A percentile compares a stretch with the other conserved stretches of the same genome.
Evolutionary conservation across 2,797 vertebrate genomes (phyloP).

Genomic region (Anabacerthia variegaticeps): DNA sequence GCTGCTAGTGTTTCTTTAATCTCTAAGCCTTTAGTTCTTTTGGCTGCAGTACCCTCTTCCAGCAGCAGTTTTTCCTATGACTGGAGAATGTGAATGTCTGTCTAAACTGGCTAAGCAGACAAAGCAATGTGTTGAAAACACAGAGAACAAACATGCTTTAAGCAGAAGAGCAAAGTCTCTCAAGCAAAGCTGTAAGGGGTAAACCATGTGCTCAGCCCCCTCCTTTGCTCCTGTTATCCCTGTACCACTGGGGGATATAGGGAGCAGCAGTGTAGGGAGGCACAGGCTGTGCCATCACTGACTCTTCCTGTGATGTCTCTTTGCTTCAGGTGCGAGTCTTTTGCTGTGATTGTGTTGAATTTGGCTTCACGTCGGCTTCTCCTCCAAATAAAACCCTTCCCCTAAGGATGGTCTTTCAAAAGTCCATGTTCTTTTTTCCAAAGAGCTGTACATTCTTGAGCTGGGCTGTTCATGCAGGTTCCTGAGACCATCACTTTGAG

Average conservation of each 20-base stretch:
- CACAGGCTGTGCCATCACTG: rapidly evolving
- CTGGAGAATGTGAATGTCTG: not conserved
- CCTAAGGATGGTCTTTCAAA: not conserved
- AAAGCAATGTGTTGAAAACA: not conserved
- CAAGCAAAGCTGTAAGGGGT: not conserved
- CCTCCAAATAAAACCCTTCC: not conserved
- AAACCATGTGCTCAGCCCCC: not conserved
- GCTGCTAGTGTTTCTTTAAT: not conserved
- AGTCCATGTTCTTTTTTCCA: not conserved
- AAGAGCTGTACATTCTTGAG: not conserved
- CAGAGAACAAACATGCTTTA: not conserved
- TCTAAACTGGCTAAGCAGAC: not conserved
- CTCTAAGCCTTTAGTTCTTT: not conserved
- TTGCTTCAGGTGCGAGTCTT: not conserved
- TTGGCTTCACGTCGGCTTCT: not conserved
- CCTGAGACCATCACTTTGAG: not conserved
- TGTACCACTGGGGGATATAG: rapidly evolving
- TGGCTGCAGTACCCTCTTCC: not conserved
- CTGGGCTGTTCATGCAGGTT: not conserved
- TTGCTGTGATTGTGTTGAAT: not conserved
- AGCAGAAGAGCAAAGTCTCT: not conserved
- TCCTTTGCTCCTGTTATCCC: not conserved
- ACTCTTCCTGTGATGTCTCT: rapidly evolving
- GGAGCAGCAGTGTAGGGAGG: not conserved
- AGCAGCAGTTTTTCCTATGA: not conserved